Conservation (phyloP, 2,797 vertebrate species). For the Sebastes flavidus region DNA sequence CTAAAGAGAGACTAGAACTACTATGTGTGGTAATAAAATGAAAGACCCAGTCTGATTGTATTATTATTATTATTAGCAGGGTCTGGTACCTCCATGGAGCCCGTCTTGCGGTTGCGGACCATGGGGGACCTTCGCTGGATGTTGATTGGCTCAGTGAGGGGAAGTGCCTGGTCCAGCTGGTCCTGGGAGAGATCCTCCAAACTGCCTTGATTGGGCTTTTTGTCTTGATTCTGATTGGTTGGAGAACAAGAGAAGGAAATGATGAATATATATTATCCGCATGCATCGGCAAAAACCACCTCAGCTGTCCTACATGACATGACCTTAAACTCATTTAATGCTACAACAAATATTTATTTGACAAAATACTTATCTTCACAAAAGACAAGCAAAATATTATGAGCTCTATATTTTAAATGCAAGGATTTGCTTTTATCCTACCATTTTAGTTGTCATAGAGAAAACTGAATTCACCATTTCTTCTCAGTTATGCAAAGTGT, state of each 20-base stretch:
- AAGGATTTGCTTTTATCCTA: background rate
- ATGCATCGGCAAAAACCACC: background rate
- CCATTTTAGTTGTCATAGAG: background rate
- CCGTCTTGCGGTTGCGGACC: constrained; percentile 89
- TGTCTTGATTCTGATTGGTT: constrained; percentile 86
- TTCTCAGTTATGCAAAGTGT: background rate
- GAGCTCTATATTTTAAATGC: background rate
- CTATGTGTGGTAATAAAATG: background rate
- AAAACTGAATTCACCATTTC: background rate
- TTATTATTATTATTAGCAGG: background rate
- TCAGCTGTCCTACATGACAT: background rate
- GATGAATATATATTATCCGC: background rate
- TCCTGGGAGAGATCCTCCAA: constrained; percentile 90
- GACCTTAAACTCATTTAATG: background rate
- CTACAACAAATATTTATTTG: background rate
- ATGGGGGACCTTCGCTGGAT: constrained; percentile 88
- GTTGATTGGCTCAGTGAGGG: constrained; percentile 81
- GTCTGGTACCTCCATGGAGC: constrained; percentile 94
- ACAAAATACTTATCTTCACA: background rate
- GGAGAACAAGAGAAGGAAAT: background rate
- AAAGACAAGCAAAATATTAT: background rate
- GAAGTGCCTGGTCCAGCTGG: constrained; percentile 81
- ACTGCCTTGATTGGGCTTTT: constrained; percentile 91
- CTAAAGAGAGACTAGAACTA: background rate
- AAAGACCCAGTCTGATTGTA: background rate